phyloP scores from a whole-genome alignment of 2,888 invertebrate genomes.

The Drosophila nigritarsus region DNA sequence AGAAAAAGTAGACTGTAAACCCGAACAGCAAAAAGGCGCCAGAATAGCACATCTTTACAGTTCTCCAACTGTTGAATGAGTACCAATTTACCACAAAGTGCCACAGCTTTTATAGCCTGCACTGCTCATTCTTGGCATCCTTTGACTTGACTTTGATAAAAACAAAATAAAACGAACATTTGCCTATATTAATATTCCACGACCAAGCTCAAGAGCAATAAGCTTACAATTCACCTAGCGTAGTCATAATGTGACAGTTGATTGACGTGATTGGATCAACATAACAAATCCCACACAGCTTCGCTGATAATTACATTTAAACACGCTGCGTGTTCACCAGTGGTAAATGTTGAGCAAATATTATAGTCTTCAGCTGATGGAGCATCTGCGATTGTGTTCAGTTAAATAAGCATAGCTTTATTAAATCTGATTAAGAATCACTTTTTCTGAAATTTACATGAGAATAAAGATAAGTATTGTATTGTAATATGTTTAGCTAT shows the following conservation, averaged over 20 bases:
- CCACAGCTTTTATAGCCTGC: constrained; percentile 45
- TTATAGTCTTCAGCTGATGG: not conserved
- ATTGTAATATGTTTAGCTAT: not conserved
- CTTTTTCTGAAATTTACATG: not conserved
- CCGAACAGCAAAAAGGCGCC: constrained; percentile 45
- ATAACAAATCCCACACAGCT: constrained; percentile 15
- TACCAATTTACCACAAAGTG: constrained; percentile 9
- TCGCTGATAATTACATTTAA: constrained; percentile 39
- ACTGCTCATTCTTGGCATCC: constrained; percentile 10
- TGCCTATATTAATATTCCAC: constrained; percentile 26
- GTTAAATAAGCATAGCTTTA: not conserved
- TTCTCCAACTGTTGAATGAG: constrained; percentile 27
- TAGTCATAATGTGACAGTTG: constrained; percentile 40
- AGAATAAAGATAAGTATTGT: not conserved
- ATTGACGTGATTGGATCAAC: constrained; percentile 58
- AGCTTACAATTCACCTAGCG: constrained; percentile 19
- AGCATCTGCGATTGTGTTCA: not conserved
- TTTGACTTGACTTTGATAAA: not conserved
- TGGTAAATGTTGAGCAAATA: not conserved
- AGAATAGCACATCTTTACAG: constrained; percentile 38
- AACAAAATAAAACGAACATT: not conserved
- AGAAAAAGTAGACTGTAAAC: constrained; percentile 40
- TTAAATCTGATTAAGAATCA: constrained; percentile 1
- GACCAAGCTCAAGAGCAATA: not conserved
- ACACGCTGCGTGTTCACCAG: not conserved